A percentile compares a stretch with the other conserved stretches of the same genome.
These are phyloP conservation scores for Salmo trutta DNA, from an alignment of 2,797 vertebrate species.

Conservation along the genomic window DNA sequence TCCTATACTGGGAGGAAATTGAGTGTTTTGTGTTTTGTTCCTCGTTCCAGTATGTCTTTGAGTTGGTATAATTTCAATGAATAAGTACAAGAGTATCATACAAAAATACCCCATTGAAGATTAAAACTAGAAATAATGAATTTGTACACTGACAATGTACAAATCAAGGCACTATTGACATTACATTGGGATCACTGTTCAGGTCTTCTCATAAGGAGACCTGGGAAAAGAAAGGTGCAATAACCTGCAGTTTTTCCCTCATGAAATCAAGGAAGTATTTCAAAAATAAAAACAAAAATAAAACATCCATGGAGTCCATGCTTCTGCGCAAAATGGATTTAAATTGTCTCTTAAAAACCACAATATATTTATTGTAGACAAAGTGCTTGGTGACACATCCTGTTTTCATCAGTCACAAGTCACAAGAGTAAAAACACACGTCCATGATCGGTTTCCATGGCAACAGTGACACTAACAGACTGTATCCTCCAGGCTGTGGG, in stretches of 20 bases:
- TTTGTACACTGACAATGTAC: constrained; percentile 48
- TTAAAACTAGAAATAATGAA: constrained; percentile 34
- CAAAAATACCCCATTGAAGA: constrained; percentile 6
- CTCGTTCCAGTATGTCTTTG: constrained; percentile 38
- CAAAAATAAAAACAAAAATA: constrained; percentile 23
- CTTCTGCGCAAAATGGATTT: constrained; percentile 39
- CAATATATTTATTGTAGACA: constrained; percentile 72
- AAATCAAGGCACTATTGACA: constrained; percentile 69
- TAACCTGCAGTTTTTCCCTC: constrained; percentile 56
- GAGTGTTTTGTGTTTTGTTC: constrained; percentile 37
- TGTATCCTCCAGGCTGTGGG: constrained; percentile 7
- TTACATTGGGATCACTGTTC: constrained; percentile 40
- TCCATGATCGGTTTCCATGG: constrained; percentile 30
- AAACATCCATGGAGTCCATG: constrained; percentile 31
- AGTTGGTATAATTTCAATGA: background rate
- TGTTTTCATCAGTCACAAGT: constrained; percentile 46
- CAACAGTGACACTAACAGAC: constrained; percentile 17
- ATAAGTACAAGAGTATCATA: no score
- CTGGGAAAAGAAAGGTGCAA: constrained; percentile 65
- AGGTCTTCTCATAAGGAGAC: constrained; percentile 47
- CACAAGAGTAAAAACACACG: constrained; percentile 29
- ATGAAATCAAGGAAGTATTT: constrained; percentile 41
- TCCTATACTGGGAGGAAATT: constrained; percentile 30
- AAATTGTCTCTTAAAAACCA: constrained; percentile 33
- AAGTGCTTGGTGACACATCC: constrained; percentile 76